phyloP scores from a whole-genome alignment of 2,113 vertebrate genomes.

The Labeo catla region DNA sequence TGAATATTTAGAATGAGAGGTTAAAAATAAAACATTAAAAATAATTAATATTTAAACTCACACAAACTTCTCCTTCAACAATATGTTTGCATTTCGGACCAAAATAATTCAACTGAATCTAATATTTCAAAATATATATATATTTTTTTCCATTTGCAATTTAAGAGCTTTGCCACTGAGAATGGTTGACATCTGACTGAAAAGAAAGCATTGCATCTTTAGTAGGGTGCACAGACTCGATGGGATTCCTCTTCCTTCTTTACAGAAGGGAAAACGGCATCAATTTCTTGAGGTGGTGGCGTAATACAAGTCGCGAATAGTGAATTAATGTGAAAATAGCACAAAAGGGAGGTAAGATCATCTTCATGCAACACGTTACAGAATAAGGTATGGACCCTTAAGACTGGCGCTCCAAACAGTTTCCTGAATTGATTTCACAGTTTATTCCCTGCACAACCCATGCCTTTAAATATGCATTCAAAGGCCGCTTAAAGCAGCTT shows the following conservation, averaged over 20 bases:
- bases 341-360: background rate
- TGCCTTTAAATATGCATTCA: constrained; percentile 1
- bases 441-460: constrained; percentile 9
- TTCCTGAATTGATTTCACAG: constrained; percentile 46
- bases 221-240: constrained; percentile 2
- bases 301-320: constrained; percentile 41
- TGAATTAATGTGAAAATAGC: constrained; percentile 32
- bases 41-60: too few species aligned
- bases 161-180: background rate
- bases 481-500: background rate
- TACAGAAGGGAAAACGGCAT: constrained; percentile 31
- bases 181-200: constrained; percentile 31
- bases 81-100: too few species aligned
- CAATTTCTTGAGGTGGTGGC: constrained; percentile 22
- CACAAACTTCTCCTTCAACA: too few species aligned
- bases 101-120: too few species aligned
- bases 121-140: too few species aligned
- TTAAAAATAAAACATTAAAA: too few species aligned
- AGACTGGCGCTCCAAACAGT: constrained; percentile 4
- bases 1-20: too few species aligned
- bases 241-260: constrained; percentile 18
- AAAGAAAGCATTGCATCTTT: constrained; percentile 24
- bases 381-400: constrained; percentile 32
- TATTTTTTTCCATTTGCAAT: too few species aligned
- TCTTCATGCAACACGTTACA: constrained; percentile 27